phyloP scores from a whole-genome alignment of 2,113 vertebrate genomes.

The Dicerorhinus sumatrensis region DNA sequence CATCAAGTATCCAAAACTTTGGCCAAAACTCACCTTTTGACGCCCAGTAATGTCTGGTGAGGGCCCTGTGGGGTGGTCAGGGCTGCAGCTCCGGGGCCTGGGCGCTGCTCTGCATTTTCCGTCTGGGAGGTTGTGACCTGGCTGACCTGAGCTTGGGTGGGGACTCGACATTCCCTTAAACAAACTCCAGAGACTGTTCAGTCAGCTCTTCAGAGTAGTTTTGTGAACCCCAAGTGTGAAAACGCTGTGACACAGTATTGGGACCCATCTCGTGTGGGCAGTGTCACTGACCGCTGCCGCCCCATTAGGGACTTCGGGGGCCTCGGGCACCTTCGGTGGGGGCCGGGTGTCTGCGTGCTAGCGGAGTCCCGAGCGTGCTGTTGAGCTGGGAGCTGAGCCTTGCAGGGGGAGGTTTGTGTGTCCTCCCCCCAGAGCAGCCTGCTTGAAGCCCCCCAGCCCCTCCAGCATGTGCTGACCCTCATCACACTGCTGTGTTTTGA shows the following conservation, averaged over 20 bases:
- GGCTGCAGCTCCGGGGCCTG: not conserved
- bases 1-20: not conserved
- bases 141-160: not conserved
- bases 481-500: constrained; percentile 52
- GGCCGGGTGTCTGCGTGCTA: not conserved
- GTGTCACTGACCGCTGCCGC: not conserved
- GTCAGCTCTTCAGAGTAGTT: not conserved
- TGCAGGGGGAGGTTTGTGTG: not conserved
- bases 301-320: not conserved
- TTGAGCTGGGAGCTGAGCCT: not conserved
- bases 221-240: not conserved
- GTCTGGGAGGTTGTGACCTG: not conserved
- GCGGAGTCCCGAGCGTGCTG: not conserved
- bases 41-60: fast-evolving
- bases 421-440: not conserved
- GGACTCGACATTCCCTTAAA: not conserved
- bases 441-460: not conserved
- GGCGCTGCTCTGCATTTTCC: not conserved
- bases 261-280: not conserved
- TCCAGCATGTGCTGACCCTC: not conserved
- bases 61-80: not conserved
- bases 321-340: too few relatives aligned
- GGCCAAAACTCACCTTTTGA: not conserved
- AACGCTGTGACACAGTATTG: not conserved
- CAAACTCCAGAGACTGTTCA: not conserved